A percentile compares a stretch with the other conserved stretches of the same genome.
These are phyloP conservation scores for Diplolepis rosae DNA, from an alignment of 2,888 invertebrate species.

Conservation along the genomic window DNA sequence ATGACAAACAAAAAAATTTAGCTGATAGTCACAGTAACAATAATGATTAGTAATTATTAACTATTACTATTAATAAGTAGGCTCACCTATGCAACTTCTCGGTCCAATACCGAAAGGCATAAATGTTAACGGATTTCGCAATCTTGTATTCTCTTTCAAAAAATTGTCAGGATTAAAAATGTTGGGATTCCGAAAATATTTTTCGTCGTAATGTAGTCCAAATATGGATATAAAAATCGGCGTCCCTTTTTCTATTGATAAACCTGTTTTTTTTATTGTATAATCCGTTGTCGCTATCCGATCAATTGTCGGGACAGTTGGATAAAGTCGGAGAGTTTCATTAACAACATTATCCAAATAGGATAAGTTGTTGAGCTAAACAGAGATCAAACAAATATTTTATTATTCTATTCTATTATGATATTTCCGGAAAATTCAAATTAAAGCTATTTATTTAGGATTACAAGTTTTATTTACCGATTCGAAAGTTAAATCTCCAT, in stretches of 20 bases:
- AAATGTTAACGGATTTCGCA: slow-evolving; percentile 56
- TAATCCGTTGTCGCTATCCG: slow-evolving; percentile 57
- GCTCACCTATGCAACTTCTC: slow-evolving; percentile 65
- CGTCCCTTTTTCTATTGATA: slow-evolving; percentile 64
- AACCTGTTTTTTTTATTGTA: slow-evolving; percentile 56
- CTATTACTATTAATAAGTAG: no score
- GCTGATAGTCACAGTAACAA: no score
- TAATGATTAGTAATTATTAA: no score
- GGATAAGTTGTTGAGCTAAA: slow-evolving; percentile 50
- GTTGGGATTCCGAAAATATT: slow-evolving; percentile 69
- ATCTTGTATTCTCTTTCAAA: slow-evolving; percentile 62
- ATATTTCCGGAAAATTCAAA: no score
- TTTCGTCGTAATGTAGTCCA: slow-evolving; percentile 69
- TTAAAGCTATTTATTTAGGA: no score
- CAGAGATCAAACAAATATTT: background rate
- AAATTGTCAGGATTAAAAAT: slow-evolving; percentile 73
- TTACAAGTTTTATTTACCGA: no score
- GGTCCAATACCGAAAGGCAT: slow-evolving; percentile 71
- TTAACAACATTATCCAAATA: slow-evolving; percentile 62
- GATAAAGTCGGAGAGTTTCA: slow-evolving; percentile 72
- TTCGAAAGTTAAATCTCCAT: slow-evolving; percentile 62
- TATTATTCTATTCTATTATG: no score
- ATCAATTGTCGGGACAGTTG: slow-evolving; percentile 65
- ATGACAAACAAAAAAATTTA: no score
- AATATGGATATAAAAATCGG: slow-evolving; percentile 65